Conservation (phyloP, 2,888 invertebrate species). For the Eupithecia insigniata region DNA sequence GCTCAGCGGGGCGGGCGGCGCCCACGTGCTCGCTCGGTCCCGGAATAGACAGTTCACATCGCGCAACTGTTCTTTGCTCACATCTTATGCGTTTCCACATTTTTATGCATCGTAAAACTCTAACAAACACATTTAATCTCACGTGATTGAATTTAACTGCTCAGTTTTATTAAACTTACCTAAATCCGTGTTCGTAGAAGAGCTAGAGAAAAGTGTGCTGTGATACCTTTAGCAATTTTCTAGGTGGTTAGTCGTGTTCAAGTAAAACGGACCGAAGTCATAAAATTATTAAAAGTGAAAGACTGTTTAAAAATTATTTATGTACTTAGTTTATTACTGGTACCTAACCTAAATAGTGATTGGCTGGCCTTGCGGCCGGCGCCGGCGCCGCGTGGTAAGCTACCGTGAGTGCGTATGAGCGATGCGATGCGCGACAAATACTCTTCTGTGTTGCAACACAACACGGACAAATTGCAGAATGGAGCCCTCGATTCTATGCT, state of each 20-base stretch:
- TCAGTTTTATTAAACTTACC: not conserved
- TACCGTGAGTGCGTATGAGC: slow-evolving; percentile 64
- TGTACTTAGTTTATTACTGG: not conserved
- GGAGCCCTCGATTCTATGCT: slow-evolving; percentile 67
- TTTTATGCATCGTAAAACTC: slow-evolving; percentile 46
- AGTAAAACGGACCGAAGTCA: not conserved
- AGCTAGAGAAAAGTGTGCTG: slow-evolving; percentile 18
- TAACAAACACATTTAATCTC: slow-evolving; percentile 31
- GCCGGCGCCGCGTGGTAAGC: slow-evolving; percentile 40
- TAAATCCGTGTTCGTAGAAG: not conserved
- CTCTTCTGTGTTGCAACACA: slow-evolving; percentile 67
- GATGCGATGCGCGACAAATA: slow-evolving; percentile 82
- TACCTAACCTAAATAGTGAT: slow-evolving; percentile 13
- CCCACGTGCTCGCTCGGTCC: slow-evolving; percentile 78
- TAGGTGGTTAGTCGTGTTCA: not conserved
- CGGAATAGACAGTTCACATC: slow-evolving; percentile 80
- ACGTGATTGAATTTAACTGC: slow-evolving; percentile 36
- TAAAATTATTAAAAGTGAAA: not conserved
- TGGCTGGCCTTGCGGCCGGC: slow-evolving; percentile 34
- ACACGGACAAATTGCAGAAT: slow-evolving; percentile 70
- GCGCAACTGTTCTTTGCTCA: slow-evolving; percentile 64
- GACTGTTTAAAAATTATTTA: not conserved
- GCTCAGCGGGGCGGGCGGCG: slow-evolving; percentile 62
- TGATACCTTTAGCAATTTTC: slow-evolving; percentile 12
- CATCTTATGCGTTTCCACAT: slow-evolving; percentile 51